A percentile compares a stretch with the other conserved stretches of the same genome.
Evolutionary conservation across 2,113 vertebrate genomes (phyloP).

Genomic region (Callipepla californica): DNA sequence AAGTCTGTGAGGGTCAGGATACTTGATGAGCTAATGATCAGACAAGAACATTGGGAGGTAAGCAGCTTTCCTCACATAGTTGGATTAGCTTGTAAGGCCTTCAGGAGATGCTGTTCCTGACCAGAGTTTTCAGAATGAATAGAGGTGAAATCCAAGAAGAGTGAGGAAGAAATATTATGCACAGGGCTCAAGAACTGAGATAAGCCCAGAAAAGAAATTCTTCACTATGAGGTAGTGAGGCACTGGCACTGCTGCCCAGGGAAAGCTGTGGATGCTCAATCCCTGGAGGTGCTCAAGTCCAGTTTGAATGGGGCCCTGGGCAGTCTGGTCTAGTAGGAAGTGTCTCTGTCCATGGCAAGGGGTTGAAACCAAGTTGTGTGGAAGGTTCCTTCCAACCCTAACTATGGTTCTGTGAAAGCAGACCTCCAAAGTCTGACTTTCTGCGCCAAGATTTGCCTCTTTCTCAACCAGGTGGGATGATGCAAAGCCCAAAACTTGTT

Average conservation of each 20-base stretch:
- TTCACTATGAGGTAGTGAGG: not conserved
- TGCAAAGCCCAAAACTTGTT: fast-evolving
- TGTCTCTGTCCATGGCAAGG: too few relatives aligned
- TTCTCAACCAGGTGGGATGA: not conserved
- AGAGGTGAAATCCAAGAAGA: not conserved
- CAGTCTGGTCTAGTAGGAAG: too few relatives aligned
- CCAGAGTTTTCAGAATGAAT: not conserved
- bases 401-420: not conserved
- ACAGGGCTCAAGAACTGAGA: not conserved
- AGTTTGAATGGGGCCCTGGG: too few relatives aligned
- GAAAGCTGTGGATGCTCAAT: too few relatives aligned
- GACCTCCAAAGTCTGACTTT: not conserved
- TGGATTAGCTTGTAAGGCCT: not conserved
- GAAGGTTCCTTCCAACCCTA: too few relatives aligned
- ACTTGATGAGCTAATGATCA: not conserved
- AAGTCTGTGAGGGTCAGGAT: not conserved
- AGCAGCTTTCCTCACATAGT: not conserved
- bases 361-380: too few relatives aligned
- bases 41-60: not conserved
- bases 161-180: not conserved
- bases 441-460: not conserved
- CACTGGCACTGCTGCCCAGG: too few relatives aligned
- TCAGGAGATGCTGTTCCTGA: not conserved
- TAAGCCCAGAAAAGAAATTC: not conserved
- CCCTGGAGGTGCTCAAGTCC: too few relatives aligned